Conservation (phyloP, 1,140 invertebrate genomes). For the Nephila pilipes region DNA sequence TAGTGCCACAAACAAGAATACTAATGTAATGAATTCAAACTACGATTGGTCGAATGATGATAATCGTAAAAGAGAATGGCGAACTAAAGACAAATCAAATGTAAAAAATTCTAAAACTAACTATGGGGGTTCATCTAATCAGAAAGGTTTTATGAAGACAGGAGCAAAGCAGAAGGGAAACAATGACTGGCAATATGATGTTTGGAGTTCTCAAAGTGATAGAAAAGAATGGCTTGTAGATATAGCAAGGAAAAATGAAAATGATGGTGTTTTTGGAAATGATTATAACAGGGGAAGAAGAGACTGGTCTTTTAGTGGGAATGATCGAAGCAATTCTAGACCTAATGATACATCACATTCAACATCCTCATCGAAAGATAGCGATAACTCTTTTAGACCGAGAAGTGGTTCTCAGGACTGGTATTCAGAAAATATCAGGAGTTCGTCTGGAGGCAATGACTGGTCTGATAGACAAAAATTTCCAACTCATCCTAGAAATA, state of each 20-base stretch:
- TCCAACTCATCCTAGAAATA: not conserved
- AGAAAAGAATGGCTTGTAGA: conserved; percentile 58
- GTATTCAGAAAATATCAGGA: not conserved
- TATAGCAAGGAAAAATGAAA: not conserved
- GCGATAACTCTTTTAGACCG: not conserved
- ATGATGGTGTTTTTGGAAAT: too few species aligned
- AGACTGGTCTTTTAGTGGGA: not conserved
- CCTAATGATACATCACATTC: not conserved
- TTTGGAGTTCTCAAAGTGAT: conserved; percentile 48
- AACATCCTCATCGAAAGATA: not conserved
- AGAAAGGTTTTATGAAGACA: not conserved
- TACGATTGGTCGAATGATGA: not conserved
- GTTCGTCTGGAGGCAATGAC: too few species aligned
- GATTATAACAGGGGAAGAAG: not conserved
- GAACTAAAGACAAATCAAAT: not conserved
- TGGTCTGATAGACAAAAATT: not conserved
- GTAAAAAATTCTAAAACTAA: not conserved
- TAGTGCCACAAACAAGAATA: not conserved
- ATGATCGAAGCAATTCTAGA: not conserved
- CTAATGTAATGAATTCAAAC: not conserved
- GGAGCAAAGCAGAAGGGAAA: not conserved
- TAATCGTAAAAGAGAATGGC: not conserved
- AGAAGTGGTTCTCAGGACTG: not conserved
- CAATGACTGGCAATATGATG: not conserved
- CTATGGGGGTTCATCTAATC: not conserved